These are phyloP conservation scores for Drosophila algonquin DNA, from an alignment of 2,888 invertebrate genomes.

Conservation along the genomic window DNA sequence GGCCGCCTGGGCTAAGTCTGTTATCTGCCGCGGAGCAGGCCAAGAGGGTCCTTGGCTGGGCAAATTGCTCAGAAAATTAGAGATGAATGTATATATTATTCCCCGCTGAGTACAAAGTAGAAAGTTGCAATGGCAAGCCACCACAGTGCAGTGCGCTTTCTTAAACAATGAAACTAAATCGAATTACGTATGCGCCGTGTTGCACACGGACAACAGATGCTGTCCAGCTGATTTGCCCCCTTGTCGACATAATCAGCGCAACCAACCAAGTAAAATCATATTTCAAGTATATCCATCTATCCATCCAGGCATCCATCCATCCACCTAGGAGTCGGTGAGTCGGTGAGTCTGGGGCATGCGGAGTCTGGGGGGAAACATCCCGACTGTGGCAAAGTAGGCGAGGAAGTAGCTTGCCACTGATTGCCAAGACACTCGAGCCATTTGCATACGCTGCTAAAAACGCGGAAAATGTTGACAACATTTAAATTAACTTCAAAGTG, in stretches of 20 bases:
- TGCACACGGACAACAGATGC: slow-evolving; percentile 42
- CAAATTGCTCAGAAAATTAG: slow-evolving; percentile 27
- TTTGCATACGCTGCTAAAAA: slow-evolving; percentile 75
- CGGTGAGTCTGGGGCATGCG: background rate
- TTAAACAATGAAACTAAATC: slow-evolving; percentile 63
- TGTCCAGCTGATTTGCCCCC: slow-evolving; percentile 21
- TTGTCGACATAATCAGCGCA: slow-evolving; percentile 40
- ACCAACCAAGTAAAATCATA: slow-evolving; percentile 40
- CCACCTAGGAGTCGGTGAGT: slow-evolving; percentile 3
- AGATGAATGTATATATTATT: slow-evolving; percentile 39
- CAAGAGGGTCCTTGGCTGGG: slow-evolving; percentile 7
- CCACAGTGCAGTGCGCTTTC: slow-evolving; percentile 45
- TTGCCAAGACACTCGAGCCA: slow-evolving; percentile 66
- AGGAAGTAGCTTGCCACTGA: slow-evolving; percentile 43
- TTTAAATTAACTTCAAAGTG: slow-evolving; percentile 81
- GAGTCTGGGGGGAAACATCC: background rate
- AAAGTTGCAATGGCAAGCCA: slow-evolving; percentile 14
- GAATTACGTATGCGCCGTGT: slow-evolving; percentile 70
- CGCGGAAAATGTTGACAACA: slow-evolving; percentile 74
- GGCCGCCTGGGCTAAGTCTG: background rate
- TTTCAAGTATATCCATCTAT: slow-evolving; percentile 21
- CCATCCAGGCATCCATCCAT: too few relatives aligned
- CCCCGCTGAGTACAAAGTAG: slow-evolving; percentile 28
- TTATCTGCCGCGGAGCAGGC: slow-evolving; percentile 37
- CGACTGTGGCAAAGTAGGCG: slow-evolving; percentile 8